Evolutionary conservation across 2,888 invertebrate genomes (phyloP).

Genomic region (Carcina quercana): DNA sequence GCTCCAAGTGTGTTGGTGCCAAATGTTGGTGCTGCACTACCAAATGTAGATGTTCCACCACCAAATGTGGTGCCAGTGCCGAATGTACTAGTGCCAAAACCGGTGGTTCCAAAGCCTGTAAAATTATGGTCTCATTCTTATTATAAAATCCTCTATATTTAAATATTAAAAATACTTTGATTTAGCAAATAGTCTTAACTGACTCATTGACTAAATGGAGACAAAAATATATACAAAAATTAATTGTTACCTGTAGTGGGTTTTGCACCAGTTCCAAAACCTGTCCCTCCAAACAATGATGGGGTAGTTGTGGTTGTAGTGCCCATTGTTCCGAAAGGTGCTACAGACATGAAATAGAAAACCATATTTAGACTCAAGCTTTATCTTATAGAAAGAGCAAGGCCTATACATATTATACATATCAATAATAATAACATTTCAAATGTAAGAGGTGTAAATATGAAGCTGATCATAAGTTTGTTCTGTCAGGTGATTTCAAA

Average conservation of each 20-base stretch:
- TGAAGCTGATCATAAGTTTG: too few species aligned
- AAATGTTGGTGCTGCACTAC: slow-evolving; percentile 36
- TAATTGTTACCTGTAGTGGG: slow-evolving; percentile 51
- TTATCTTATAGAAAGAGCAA: too few species aligned
- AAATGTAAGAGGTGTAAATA: too few species aligned
- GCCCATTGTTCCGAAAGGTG: slow-evolving; percentile 70
- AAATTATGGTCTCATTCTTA: slow-evolving; percentile 4
- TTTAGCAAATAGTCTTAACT: background rate
- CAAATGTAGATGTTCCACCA: slow-evolving; percentile 40
- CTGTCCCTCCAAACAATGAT: slow-evolving; percentile 68
- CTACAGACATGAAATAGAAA: slow-evolving; percentile 26
- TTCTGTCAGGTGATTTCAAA: too few species aligned
- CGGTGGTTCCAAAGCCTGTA: slow-evolving; percentile 30
- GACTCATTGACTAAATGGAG: too few species aligned
- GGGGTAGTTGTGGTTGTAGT: slow-evolving; percentile 66
- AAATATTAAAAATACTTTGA: background rate
- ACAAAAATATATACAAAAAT: too few species aligned
- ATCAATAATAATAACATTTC: too few species aligned
- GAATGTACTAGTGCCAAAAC: slow-evolving; percentile 36
- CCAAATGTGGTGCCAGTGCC: slow-evolving; percentile 44
- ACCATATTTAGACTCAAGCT: too few species aligned
- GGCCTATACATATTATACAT: too few species aligned
- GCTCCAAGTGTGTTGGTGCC: slow-evolving; percentile 51
- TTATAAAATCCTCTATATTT: slow-evolving; percentile 1
- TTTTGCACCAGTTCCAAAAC: slow-evolving; percentile 63